Evolutionary conservation across 2,797 vertebrate species (phyloP), one percentile per base, ranked within the genome.

Genomic region (Moxostoma hubbsi): DNA sequence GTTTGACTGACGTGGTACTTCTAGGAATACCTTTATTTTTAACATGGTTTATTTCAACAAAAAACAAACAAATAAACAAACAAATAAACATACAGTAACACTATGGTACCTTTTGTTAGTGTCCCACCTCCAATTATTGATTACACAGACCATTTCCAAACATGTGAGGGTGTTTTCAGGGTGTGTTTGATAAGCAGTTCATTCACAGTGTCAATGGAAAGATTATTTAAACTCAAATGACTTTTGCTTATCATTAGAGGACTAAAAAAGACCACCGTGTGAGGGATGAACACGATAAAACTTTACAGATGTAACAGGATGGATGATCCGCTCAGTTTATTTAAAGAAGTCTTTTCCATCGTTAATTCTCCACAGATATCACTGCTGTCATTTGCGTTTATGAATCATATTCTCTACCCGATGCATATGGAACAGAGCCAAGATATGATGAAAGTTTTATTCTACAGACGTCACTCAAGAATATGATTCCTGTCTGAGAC

Each of bases 261-360:
- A 54, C 46, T 69, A 70, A 73, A 53, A 68, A 68, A 50, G 72
- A 45, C 43, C 16, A 7, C n/a, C n/a, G 71, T 59, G 36, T 62
- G 66, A 79, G 62, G 75, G 72, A 75, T 84, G 54, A 46, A 70
- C 55, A 64, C 49, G 46, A 43, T 24, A 62, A 75, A 74, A 72
- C 16, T 13, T 70, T 36, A n/a, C 50, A 15, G 18, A 15, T 50
- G 63, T 57, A 36, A 54, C 59, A 57, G 53, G 73, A 76, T 83
- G 47, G 77, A 79, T 83, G 74, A 69, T 58, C 7, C 43, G 36
- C 65, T 47, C 53, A 46, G 58, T 73, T 77, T 77, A 79, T 81
- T 81, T 81, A 70, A 83, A 77, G 74, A 70, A 77, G 73, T 53
- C 24, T 77, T 49, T 62, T 72, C 68, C 9, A 43, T 53, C 74